Conservation (phyloP, 2,113 vertebrate genomes). For the Calyptomena viridis region DNA sequence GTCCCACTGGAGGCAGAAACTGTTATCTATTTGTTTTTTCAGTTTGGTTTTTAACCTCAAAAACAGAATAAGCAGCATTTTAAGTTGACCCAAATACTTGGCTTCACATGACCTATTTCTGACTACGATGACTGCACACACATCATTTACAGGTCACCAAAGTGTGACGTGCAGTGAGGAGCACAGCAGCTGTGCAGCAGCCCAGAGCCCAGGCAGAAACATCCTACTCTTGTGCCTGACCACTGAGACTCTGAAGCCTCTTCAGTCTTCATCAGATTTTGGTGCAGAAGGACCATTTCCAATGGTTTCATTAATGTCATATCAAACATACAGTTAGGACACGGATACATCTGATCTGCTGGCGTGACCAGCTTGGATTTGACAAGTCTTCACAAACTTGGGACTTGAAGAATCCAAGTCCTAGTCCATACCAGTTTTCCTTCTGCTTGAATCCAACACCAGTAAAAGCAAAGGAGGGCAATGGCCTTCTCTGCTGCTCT, state of each 20-base stretch:
- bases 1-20: neutral
- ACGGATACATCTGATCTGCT: fast-evolving
- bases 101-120: neutral
- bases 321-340: neutral
- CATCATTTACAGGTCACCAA: neutral
- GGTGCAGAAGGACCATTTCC: neutral
- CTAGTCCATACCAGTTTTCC: neutral
- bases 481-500: neutral
- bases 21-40: neutral
- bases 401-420: neutral
- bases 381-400: neutral
- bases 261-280: neutral
- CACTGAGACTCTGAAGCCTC: neutral
- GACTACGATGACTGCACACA: neutral
- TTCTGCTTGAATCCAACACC: neutral
- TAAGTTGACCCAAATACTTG: neutral
- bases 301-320: neutral
- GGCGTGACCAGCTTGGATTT: neutral
- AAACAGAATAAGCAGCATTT: neutral
- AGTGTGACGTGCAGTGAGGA: neutral
- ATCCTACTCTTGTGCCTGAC: neutral
- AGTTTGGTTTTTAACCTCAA: neutral
- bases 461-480: neutral
- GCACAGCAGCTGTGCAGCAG: neutral
- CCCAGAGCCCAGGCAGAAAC: neutral